Conservation (phyloP, 2,888 invertebrate species). For the Clostera curtula region DNA sequence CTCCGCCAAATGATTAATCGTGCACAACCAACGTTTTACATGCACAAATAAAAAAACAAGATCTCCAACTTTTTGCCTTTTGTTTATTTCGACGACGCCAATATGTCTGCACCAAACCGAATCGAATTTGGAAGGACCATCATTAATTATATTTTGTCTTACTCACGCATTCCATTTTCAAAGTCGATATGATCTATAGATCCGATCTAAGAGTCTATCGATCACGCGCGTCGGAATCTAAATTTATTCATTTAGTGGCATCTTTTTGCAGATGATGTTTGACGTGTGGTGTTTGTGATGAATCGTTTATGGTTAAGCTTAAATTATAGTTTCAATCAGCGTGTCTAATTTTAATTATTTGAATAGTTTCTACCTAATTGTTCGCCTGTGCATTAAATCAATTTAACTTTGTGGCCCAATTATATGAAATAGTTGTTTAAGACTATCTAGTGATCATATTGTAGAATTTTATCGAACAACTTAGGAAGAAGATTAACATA, state of each 20-base stretch:
- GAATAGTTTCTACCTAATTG: slow-evolving; percentile 15
- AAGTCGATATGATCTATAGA: slow-evolving; percentile 73
- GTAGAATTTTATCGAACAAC: too few relatives aligned
- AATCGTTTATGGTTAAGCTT: slow-evolving; percentile 40
- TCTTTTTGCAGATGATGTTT: slow-evolving; percentile 66
- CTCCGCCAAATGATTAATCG: slow-evolving; percentile 61
- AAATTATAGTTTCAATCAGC: slow-evolving; percentile 42
- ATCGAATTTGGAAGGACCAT: slow-evolving; percentile 67
- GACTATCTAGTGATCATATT: not conserved
- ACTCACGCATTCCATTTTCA: slow-evolving; percentile 73
- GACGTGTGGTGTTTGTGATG: slow-evolving; percentile 43
- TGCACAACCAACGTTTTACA: slow-evolving; percentile 57
- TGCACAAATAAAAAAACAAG: slow-evolving; percentile 48
- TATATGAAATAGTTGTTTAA: not conserved
- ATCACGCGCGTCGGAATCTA: slow-evolving; percentile 67
- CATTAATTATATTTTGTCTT: slow-evolving; percentile 76
- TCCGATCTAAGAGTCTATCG: slow-evolving; percentile 71
- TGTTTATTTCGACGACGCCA: slow-evolving; percentile 72
- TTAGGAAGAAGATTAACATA: too few relatives aligned
- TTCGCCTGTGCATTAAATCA: slow-evolving; percentile 16
- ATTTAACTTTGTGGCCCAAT: slow-evolving; percentile 1
- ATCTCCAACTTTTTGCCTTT: slow-evolving; percentile 61
- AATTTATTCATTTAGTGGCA: slow-evolving; percentile 71
- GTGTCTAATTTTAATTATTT: slow-evolving; percentile 35
- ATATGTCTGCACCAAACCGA: slow-evolving; percentile 70